A percentile compares a stretch with the other conserved stretches of the same genome.
Evolutionary conservation across 2,888 invertebrate genomes (phyloP).

Genomic region (Chrysina gloriosa): DNA sequence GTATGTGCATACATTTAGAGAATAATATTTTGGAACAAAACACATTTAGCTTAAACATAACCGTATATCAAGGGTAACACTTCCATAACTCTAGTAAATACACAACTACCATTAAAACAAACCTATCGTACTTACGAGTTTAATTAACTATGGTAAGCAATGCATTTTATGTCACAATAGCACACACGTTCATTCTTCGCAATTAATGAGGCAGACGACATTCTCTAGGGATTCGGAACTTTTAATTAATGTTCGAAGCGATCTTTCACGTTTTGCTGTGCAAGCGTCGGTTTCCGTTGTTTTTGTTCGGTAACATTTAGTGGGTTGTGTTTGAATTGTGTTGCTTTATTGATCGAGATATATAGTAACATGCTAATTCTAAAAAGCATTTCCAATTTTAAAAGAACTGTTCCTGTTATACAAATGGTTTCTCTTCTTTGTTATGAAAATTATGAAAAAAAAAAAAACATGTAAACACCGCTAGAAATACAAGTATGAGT

Average conservation of each 20-base stretch:
- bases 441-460: too few relatives aligned
- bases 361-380: too few relatives aligned
- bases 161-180: not conserved
- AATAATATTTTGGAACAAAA: too few relatives aligned
- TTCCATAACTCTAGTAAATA: not conserved
- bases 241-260: constrained; percentile 1
- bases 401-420: too few relatives aligned
- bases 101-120: not conserved
- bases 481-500: too few relatives aligned
- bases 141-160: not conserved
- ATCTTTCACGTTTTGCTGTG: not conserved
- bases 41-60: not conserved
- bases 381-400: too few relatives aligned
- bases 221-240: not conserved
- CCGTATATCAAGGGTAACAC: not conserved
- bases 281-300: not conserved
- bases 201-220: not conserved
- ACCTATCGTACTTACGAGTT: not conserved
- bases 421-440: too few relatives aligned
- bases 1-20: too few relatives aligned
- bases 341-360: too few relatives aligned
- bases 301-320: not conserved
- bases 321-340: too few relatives aligned
- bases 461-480: too few relatives aligned
- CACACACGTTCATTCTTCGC: not conserved